Evolutionary conservation across 2,113 vertebrate species (phyloP).

Genomic region (Urocolius indicus): DNA sequence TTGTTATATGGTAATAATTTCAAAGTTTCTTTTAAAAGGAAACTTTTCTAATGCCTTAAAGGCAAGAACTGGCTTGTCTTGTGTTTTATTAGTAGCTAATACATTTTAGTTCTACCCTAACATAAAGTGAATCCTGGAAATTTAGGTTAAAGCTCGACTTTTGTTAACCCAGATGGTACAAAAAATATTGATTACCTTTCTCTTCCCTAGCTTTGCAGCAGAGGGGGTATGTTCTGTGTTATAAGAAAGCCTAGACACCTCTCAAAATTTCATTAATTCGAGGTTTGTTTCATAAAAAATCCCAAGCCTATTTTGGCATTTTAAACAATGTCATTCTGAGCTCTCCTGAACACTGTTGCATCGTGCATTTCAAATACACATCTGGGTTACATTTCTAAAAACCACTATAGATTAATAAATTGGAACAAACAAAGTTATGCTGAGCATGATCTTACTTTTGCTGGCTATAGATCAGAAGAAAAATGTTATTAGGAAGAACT

Average conservation of each 20-base stretch:
- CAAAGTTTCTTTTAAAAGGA: not conserved
- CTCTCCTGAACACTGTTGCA: not conserved
- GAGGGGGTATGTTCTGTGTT: not conserved
- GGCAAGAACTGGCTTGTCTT: not conserved
- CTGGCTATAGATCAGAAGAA: not conserved
- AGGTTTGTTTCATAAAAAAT: not conserved
- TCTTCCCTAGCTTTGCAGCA: not conserved
- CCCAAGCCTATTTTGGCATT: not conserved
- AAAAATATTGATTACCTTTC: not conserved
- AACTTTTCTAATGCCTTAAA: not conserved
- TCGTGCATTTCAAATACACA: not conserved
- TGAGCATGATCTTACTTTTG: not conserved
- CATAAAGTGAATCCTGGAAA: not conserved
- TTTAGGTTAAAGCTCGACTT: not conserved
- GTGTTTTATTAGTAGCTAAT: not conserved
- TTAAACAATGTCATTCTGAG: not conserved
- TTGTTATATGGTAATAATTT: not conserved
- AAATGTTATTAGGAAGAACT: slow-evolving; percentile 18
- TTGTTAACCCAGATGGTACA: not conserved
- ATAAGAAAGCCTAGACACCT: not conserved
- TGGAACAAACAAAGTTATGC: not conserved
- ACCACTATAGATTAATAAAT: not conserved
- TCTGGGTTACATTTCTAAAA: slow-evolving; percentile 1
- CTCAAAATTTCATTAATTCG: not conserved
- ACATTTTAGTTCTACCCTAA: not conserved